These are phyloP conservation scores for Scomber scombrus DNA, from an alignment of 2,113 vertebrate genomes.

Conservation along the genomic window DNA sequence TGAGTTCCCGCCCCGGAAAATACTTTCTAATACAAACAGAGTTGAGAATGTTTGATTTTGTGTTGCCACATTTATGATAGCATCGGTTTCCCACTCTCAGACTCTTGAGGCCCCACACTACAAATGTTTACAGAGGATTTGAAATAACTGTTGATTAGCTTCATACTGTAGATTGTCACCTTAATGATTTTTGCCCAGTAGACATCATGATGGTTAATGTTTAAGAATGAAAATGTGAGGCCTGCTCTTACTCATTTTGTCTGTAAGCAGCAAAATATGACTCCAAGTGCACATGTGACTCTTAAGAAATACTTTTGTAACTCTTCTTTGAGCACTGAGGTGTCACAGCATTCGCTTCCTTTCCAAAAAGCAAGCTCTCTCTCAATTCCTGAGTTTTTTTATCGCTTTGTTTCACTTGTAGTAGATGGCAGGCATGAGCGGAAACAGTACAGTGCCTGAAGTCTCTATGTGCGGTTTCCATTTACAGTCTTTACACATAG, in stretches of 20 bases:
- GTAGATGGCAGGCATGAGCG: slow-evolving; percentile 46
- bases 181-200: neutral
- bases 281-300: neutral
- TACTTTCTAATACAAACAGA: slow-evolving; percentile 47
- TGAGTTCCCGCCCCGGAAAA: slow-evolving; percentile 36
- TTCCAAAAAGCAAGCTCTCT: slow-evolving; percentile 13
- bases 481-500: slow-evolving; percentile 30
- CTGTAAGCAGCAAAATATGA: too few relatives aligned
- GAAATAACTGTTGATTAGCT: slow-evolving; percentile 10
- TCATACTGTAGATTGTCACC: neutral
- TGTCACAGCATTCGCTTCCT: slow-evolving; percentile 3
- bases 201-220: neutral
- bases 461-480: slow-evolving; percentile 51
- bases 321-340: neutral
- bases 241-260: too few relatives aligned
- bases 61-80: slow-evolving; percentile 44
- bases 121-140: slow-evolving; percentile 21
- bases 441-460: slow-evolving; percentile 57
- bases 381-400: slow-evolving; percentile 7
- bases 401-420: slow-evolving; percentile 23
- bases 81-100: slow-evolving; percentile 19
- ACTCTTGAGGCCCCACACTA: neutral
- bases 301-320: neutral
- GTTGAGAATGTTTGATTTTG: slow-evolving; percentile 17
- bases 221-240: neutral